These are phyloP conservation scores for Thamnaconus septentrionalis DNA, from an alignment of 2,113 vertebrate genomes.

Conservation along the genomic window DNA sequence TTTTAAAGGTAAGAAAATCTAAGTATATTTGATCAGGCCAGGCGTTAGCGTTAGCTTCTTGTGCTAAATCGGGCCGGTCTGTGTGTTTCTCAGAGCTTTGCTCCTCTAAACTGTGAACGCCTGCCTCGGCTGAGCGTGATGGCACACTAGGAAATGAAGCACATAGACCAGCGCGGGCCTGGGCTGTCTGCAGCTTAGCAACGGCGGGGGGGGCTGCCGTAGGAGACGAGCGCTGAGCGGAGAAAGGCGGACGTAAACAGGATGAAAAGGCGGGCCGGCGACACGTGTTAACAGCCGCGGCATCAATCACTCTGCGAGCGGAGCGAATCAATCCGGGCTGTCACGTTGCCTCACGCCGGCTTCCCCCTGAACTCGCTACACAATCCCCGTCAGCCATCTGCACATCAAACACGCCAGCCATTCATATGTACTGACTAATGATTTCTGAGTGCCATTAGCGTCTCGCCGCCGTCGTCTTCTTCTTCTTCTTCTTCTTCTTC, in stretches of 20 bases:
- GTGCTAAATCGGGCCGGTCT: no score
- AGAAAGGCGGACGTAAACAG: slow-evolving; percentile 11
- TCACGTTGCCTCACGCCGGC: slow-evolving; percentile 15
- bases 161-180: no score
- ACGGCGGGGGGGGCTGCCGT: no score
- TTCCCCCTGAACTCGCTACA: slow-evolving; percentile 19
- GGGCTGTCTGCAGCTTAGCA: no score
- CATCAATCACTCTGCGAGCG: slow-evolving; percentile 53
- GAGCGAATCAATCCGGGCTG: slow-evolving; percentile 53
- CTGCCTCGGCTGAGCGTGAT: background rate
- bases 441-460: slow-evolving; percentile 41
- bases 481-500: slow-evolving; percentile 7
- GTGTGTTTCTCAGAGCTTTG: no score
- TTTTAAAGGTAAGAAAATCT: no score
- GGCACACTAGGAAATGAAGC: background rate
- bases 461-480: slow-evolving; percentile 22
- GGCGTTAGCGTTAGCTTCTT: no score
- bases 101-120: no score
- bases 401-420: slow-evolving; percentile 58
- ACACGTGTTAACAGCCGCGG: slow-evolving; percentile 49
- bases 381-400: slow-evolving; percentile 39
- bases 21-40: no score
- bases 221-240: background rate
- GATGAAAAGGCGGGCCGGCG: slow-evolving; percentile 17
- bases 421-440: slow-evolving; percentile 47